A percentile compares a stretch with the other conserved stretches of the same genome.
Conservation (phyloP, 2,113 vertebrate species). For the Piliocolobus tephrosceles region DNA sequence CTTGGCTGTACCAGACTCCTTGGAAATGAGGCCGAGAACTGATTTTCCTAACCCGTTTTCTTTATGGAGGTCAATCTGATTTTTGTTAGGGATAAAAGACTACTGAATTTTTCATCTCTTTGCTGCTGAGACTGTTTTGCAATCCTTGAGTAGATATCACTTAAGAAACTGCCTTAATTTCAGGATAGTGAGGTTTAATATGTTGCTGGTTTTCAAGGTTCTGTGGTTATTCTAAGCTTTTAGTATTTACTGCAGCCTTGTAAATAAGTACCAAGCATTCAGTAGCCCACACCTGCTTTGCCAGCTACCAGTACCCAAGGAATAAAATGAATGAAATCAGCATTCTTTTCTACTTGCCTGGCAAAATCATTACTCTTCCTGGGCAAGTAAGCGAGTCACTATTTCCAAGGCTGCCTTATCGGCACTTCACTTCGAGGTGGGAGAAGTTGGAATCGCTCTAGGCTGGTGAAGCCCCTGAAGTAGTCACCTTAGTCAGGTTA, state of each 20-base stretch:
- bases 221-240: slow-evolving; percentile 54
- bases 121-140: slow-evolving; percentile 38
- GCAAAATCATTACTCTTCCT: slow-evolving; percentile 72
- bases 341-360: slow-evolving; percentile 74
- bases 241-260: slow-evolving; percentile 72
- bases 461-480: slow-evolving; percentile 71
- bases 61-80: slow-evolving; percentile 59
- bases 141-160: slow-evolving; percentile 1
- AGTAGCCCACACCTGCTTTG: slow-evolving; percentile 70
- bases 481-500: slow-evolving; percentile 71
- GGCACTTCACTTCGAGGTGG: slow-evolving; percentile 77
- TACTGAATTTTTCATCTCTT: slow-evolving; percentile 35
- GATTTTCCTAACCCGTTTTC: slow-evolving; percentile 52
- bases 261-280: slow-evolving; percentile 75
- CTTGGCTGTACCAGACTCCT: slow-evolving; percentile 39
- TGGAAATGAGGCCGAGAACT: slow-evolving; percentile 62
- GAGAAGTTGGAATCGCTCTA: slow-evolving; percentile 78
- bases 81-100: slow-evolving; percentile 60
- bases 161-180: slow-evolving; percentile 55
- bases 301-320: slow-evolving; percentile 67
- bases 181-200: slow-evolving; percentile 29
- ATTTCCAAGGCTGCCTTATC: slow-evolving; percentile 79
- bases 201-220: slow-evolving; percentile 60
- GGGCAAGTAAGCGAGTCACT: slow-evolving; percentile 78
- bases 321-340: slow-evolving; percentile 70